These are phyloP conservation scores for Euzophera pinguis DNA, from an alignment of 2,888 invertebrate genomes.

Conservation along the genomic window DNA sequence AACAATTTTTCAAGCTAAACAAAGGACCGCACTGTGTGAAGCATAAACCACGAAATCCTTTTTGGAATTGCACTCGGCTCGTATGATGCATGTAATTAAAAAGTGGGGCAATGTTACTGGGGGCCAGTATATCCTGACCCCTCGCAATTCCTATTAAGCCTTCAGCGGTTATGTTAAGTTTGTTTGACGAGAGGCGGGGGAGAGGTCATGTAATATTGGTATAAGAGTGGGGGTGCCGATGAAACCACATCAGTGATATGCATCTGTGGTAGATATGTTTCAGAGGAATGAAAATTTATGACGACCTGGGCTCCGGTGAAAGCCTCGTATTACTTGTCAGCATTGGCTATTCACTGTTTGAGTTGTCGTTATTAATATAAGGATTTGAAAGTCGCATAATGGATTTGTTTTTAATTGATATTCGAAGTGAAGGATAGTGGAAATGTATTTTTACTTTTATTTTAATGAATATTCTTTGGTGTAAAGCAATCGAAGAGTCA, in stretches of 20 bases:
- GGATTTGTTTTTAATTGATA: too few relatives aligned
- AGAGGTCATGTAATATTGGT: slow-evolving; percentile 22
- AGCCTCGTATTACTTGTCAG: slow-evolving; percentile 6
- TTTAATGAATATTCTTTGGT: too few relatives aligned
- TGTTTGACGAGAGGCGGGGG: not conserved
- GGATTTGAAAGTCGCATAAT: too few relatives aligned
- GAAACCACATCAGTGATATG: slow-evolving; percentile 49
- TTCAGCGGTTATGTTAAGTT: not conserved
- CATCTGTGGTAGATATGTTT: slow-evolving; percentile 42
- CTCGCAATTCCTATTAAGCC: slow-evolving; percentile 1
- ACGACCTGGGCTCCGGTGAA: slow-evolving; percentile 15
- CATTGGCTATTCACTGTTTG: not conserved
- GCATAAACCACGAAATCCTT: slow-evolving; percentile 54
- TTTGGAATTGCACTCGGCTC: slow-evolving; percentile 56
- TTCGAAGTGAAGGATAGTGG: too few relatives aligned
- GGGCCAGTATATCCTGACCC: slow-evolving; percentile 31
- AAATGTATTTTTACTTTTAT: too few relatives aligned
- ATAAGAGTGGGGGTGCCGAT: slow-evolving; percentile 34
- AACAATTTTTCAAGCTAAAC: slow-evolving; percentile 27
- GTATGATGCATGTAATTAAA: slow-evolving; percentile 73
- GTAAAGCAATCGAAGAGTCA: too few relatives aligned
- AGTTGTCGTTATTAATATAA: too few relatives aligned
- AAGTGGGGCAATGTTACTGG: slow-evolving; percentile 53
- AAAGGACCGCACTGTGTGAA: slow-evolving; percentile 34
- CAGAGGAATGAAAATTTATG: slow-evolving; percentile 31